Conservation (phyloP, 2,888 invertebrate genomes). For the Drosophila nr. perissopoda region DNA sequence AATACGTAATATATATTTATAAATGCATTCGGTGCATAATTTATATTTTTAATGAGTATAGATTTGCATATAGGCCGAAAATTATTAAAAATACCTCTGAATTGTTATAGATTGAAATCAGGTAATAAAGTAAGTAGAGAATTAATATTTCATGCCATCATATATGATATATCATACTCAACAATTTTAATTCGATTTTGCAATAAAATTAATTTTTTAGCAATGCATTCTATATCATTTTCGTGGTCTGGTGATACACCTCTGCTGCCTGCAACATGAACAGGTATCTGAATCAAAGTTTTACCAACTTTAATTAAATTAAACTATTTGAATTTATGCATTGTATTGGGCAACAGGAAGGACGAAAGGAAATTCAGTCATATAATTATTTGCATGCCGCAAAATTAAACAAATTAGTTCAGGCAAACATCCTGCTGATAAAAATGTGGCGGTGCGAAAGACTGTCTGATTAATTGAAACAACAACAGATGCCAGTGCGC, state of each 20-base stretch:
- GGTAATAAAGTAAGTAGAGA: not conserved
- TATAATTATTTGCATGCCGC: slow-evolving; percentile 62
- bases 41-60: not conserved
- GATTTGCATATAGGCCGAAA: not conserved
- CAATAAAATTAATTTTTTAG: not conserved
- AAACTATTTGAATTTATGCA: slow-evolving; percentile 4
- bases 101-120: not conserved
- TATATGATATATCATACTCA: not conserved
- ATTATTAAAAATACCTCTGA: not conserved
- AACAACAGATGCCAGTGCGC: not conserved
- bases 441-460: slow-evolving; percentile 29
- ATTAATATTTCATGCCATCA: not conserved
- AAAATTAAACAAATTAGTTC: slow-evolving; percentile 71
- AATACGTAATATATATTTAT: not conserved
- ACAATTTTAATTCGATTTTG: not conserved
- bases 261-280: not conserved
- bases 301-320: not conserved
- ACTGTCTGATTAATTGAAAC: slow-evolving; percentile 60
- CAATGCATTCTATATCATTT: too few species aligned
- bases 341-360: slow-evolving; percentile 19
- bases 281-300: not conserved
- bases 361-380: slow-evolving; percentile 56
- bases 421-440: slow-evolving; percentile 78
- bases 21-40: not conserved
- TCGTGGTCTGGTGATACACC: not conserved